Evolutionary conservation across 2,888 invertebrate species (phyloP).

Genomic region (Thymelicus lineola): DNA sequence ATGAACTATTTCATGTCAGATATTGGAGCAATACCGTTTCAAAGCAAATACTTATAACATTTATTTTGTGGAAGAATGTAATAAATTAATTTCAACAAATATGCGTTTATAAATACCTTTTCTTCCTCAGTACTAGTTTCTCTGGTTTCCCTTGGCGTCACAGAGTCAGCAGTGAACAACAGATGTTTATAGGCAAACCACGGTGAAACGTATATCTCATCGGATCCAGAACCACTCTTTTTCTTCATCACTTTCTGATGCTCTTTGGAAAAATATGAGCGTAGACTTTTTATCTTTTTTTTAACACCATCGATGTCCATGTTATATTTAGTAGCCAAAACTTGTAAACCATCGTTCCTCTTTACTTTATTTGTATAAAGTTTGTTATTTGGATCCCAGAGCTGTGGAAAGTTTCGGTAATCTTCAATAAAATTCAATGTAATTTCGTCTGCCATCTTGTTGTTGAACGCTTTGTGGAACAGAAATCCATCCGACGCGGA

Average conservation of each 20-base stretch:
- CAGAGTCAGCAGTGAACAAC: slow-evolving; percentile 21
- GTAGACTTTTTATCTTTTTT: slow-evolving; percentile 34
- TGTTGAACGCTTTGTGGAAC: slow-evolving; percentile 15
- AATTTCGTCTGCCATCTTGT: slow-evolving; percentile 5
- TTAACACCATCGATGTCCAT: not conserved
- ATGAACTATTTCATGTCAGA: slow-evolving; percentile 41
- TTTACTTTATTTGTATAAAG: not conserved
- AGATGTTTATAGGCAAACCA: slow-evolving; percentile 25
- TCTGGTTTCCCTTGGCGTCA: slow-evolving; percentile 40
- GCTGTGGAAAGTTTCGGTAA: not conserved
- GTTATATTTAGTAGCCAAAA: too few relatives aligned
- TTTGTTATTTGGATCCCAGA: not conserved
- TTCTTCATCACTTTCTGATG: slow-evolving; percentile 22
- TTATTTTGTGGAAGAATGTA: slow-evolving; percentile 29
- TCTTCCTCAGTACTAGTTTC: slow-evolving; percentile 37
- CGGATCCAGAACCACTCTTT: too few relatives aligned
- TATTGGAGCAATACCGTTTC: slow-evolving; percentile 40
- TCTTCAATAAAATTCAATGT: slow-evolving; percentile 16
- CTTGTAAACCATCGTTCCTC: too few relatives aligned
- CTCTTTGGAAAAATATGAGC: slow-evolving; percentile 34
- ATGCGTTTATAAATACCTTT: slow-evolving; percentile 35
- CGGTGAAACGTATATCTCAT: too few relatives aligned
- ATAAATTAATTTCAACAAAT: slow-evolving; percentile 32
- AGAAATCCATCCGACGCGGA: slow-evolving; percentile 8
- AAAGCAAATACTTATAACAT: slow-evolving; percentile 19